phyloP scores from a whole-genome alignment of 2,797 vertebrate species.

The Macrochelys suwanniensis region DNA sequence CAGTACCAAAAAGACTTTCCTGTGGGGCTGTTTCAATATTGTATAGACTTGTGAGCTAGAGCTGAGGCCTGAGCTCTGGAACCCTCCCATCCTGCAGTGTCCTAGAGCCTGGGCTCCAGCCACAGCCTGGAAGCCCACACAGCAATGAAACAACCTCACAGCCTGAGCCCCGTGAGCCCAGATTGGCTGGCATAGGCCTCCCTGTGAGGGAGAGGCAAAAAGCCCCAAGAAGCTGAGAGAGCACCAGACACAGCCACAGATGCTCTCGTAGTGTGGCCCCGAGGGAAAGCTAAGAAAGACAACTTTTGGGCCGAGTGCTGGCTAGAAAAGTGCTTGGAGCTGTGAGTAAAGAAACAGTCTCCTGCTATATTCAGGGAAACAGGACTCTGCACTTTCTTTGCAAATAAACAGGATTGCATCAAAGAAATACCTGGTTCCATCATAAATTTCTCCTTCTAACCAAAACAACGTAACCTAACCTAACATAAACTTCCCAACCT shows the following conservation, averaged over 20 bases:
- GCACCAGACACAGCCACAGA: not conserved
- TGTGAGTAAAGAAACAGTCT: slow-evolving; percentile 9
- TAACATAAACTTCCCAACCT: not conserved
- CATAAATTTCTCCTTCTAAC: slow-evolving; percentile 1
- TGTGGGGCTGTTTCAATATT: too few species aligned
- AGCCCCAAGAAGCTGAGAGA: not conserved
- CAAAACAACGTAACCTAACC: not conserved
- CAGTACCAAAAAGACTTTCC: not conserved
- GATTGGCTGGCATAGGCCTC: too few species aligned
- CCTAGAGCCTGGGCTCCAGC: too few species aligned
- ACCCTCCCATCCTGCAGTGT: too few species aligned
- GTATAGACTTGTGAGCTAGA: too few species aligned
- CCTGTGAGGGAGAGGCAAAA: not conserved
- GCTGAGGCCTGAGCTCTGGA: too few species aligned
- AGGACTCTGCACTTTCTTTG: too few species aligned
- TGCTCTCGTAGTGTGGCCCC: not conserved
- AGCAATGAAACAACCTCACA: too few species aligned
- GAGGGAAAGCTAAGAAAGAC: not conserved
- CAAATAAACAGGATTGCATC: not conserved
- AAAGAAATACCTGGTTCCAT: not conserved
- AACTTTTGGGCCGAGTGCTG: not conserved
- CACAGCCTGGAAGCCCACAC: too few species aligned
- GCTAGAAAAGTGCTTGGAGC: not conserved
- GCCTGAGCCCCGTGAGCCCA: too few species aligned
- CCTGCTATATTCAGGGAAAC: not conserved